phyloP scores from a whole-genome alignment of 2,888 invertebrate genomes.

The Drosophila koepferae region DNA sequence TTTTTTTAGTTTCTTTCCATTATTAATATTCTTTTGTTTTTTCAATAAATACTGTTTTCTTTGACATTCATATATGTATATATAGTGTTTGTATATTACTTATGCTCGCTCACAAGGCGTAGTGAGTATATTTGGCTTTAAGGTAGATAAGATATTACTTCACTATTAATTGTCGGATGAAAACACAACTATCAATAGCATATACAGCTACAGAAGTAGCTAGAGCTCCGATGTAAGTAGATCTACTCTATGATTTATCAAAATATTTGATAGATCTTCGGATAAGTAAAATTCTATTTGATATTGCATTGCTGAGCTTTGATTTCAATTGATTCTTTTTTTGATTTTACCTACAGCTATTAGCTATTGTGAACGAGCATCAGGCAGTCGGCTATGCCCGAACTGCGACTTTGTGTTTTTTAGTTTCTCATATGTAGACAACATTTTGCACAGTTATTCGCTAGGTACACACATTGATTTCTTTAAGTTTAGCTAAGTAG shows the following conservation, averaged over 20 bases:
- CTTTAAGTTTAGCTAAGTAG: slow-evolving; percentile 40
- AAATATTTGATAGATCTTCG: no score
- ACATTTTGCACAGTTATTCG: slow-evolving; percentile 27
- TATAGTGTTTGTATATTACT: slow-evolving; percentile 3
- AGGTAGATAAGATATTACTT: no score
- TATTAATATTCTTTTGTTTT: neutral
- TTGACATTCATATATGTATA: slow-evolving; percentile 11
- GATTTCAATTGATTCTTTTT: no score
- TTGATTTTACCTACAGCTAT: no score
- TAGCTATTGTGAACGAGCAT: slow-evolving; percentile 1
- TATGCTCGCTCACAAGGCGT: neutral
- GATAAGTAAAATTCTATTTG: no score
- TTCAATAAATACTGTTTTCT: slow-evolving; percentile 13
- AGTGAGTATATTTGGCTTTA: neutral
- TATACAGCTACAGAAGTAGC: no score
- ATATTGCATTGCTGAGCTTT: no score
- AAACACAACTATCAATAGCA: no score
- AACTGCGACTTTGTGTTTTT: neutral
- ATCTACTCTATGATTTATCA: no score
- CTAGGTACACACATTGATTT: slow-evolving; percentile 60
- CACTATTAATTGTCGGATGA: no score
- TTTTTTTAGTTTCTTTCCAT: neutral
- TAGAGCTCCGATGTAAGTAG: no score
- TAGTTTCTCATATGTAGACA: slow-evolving; percentile 10
- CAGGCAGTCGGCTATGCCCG: neutral